Conservation (phyloP, 1,140 invertebrate species). For the Sycophaga agraensis region DNA sequence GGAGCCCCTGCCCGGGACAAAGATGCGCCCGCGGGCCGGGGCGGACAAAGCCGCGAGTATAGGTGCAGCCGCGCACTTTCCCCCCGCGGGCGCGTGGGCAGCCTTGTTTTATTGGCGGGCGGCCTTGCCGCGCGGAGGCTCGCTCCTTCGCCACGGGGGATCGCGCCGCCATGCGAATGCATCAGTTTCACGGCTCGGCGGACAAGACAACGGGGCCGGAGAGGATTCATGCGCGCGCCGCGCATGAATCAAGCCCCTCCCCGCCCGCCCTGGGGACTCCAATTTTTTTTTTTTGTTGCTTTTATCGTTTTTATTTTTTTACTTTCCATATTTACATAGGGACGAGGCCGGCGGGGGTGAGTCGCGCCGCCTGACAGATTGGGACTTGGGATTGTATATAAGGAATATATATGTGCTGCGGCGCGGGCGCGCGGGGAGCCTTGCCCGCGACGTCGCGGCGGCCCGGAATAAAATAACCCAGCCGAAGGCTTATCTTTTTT, state of each 20-base stretch:
- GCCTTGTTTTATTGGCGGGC: conserved; percentile 47
- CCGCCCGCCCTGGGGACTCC: too few relatives aligned
- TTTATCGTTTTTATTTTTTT: too few relatives aligned
- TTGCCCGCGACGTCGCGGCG: too few relatives aligned
- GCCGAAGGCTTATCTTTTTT: too few relatives aligned
- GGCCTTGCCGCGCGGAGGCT: conserved; percentile 26
- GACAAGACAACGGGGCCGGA: conserved; percentile 45
- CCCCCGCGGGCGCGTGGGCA: conserved; percentile 48
- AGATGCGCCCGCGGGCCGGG: too few relatives aligned
- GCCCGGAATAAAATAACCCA: too few relatives aligned
- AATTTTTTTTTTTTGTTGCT: too few relatives aligned
- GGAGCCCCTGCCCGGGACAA: too few relatives aligned
- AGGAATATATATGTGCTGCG: conserved; percentile 37
- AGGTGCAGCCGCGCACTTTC: too few relatives aligned
- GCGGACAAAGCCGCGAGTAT: too few relatives aligned
- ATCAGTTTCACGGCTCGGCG: conserved; percentile 56
- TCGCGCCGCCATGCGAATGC: conserved; percentile 47
- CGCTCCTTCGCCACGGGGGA: conserved; percentile 29
- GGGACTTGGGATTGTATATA: conserved; percentile 46
- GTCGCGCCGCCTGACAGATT: conserved; percentile 50
- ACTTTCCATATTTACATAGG: conserved; percentile 57
- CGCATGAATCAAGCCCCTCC: conserved; percentile 54
- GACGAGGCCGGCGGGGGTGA: conserved; percentile 45
- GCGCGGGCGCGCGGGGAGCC: conserved; percentile 25
- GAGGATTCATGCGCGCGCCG: conserved; percentile 48